Conservation (phyloP, 2,797 vertebrate genomes). For the Erithacus rubecula region DNA sequence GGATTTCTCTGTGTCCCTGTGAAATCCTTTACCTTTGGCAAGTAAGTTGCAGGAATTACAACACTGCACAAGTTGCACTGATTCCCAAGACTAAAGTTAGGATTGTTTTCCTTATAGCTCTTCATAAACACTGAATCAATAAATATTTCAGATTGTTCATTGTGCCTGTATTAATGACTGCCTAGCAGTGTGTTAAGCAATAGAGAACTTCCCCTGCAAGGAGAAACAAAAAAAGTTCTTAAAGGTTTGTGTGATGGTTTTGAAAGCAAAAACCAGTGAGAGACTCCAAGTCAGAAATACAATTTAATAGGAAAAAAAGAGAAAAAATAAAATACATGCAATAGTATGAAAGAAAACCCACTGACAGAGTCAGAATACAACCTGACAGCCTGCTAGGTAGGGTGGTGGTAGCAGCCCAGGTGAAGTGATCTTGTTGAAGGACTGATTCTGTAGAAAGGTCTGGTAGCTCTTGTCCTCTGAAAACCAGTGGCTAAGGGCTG, state of each 20-base stretch:
- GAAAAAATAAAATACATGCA: no score
- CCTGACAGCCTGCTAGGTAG: no score
- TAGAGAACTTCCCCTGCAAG: not conserved
- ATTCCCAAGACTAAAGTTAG: not conserved
- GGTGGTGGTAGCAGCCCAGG: no score
- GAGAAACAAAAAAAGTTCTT: fast-evolving
- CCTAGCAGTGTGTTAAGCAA: not conserved
- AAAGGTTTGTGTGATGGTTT: not conserved
- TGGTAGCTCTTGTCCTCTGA: no score
- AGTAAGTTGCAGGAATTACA: not conserved
- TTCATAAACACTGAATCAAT: not conserved
- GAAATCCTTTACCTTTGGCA: not conserved
- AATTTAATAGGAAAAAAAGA: no score
- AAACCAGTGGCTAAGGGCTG: no score
- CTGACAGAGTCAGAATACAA: no score
- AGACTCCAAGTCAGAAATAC: no score
- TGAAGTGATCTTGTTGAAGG: no score
- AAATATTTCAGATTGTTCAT: not conserved
- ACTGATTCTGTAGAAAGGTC: no score
- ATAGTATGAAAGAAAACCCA: no score
- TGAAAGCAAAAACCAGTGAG: no score
- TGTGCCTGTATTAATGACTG: slow-evolving; percentile 15
- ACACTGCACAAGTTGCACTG: not conserved
- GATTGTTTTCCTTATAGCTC: not conserved
- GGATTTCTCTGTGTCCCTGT: not conserved